Evolutionary conservation across 1,140 invertebrate species (phyloP), one percentile per base, ranked within the genome.

Genomic region (Zaprionus africanus): DNA sequence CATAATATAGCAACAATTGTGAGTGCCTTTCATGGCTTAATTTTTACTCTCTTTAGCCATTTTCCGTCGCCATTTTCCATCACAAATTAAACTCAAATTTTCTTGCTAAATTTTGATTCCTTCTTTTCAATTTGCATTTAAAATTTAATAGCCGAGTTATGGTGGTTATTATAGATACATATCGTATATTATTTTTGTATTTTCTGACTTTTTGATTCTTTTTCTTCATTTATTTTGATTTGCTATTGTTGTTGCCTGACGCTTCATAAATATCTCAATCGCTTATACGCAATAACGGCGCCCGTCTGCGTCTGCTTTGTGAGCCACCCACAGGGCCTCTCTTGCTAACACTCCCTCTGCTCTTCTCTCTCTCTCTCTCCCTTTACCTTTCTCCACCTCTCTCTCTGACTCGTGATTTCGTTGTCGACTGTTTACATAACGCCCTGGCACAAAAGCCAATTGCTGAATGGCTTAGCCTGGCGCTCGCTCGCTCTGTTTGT

Each of bases 391-490:
- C 71, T 73, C 56, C 56, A 60, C 61, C 70, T 70, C 78, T 71
- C 61, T 26, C n/a, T 31, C 56, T 46, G 34, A 38, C 69, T 80
- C 87, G 83, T 68, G 79, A 76, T 71, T 65, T 66, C 61, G 61
- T 71, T 87, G 81, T 78, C 76, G 78, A 83, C 78, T 88, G 84
- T 87, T 87, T 87, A 87, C 84, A 87, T 87, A 87, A 87, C 84
- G 85, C 84, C 81, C 74, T 84, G 78, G 70, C 85, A 87, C 84
- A 87, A 88, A 87, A 67, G 78, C 78, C 78, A 87, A 88, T 88
- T 81, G 84, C 84, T 80, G 69, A 82, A 78, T 82, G 77, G 80
- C 65, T 76, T 51, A 53, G 77, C 70, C 72, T 79, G 43, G 31
- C 22, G 28, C 34, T 15, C 22, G 31, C 49, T 24, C 0, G 75